Base-by-base conservation (phyloP, 1,140 invertebrate species). In the Lithobius niger region DNA sequence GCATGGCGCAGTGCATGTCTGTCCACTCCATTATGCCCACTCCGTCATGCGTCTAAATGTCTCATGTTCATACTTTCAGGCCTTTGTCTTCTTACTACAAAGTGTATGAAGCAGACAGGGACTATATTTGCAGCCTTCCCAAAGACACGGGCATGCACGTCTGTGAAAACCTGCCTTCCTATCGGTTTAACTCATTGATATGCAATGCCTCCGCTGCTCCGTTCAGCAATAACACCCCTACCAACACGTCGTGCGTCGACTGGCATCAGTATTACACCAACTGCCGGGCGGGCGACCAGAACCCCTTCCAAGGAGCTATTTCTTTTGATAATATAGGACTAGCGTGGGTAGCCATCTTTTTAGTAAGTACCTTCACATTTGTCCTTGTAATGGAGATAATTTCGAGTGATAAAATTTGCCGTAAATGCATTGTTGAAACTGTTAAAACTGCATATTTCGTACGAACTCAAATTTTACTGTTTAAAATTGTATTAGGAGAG, bases 301-400 rank as follows among this genome's bases (percentile, higher is more conserved):
- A 99, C 77, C 97, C 97, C 22, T 99, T 98, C 71, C 91, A 96
- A 74, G 95, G 95, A 42, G 96, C 96, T 22, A 97, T 99, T 64
- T 97, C 93, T 16, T 99, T 99, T 73, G 97, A 99, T 73, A 99
- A 99, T 72, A 99, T 99, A 62, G 96, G 95, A 45, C 80, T 98
- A 60, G 97, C 97, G 28, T 99, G 97, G 97, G 95, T 99, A 52
- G 95, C 96, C 56, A 99, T 99, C 72, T 99, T 99, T 77, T 80
- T 99, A 73, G 96, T 98, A 76, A 88, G 80, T 79, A 89, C 68
- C 87, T 47, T 47, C 19, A 47, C 31, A 36, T 10, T 36, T 36
- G 6, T n/a, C 31, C n/a, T 36, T 10, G 6, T 36, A 36, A n/a
- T n/a, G 6, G 6, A n/a, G n/a, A n/a, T n/a, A n/a, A n/a, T n/a